Evolutionary conservation across 2,888 invertebrate species (phyloP), one percentile per base, ranked within the genome.

Genomic region (Trachelus iudaicus): DNA sequence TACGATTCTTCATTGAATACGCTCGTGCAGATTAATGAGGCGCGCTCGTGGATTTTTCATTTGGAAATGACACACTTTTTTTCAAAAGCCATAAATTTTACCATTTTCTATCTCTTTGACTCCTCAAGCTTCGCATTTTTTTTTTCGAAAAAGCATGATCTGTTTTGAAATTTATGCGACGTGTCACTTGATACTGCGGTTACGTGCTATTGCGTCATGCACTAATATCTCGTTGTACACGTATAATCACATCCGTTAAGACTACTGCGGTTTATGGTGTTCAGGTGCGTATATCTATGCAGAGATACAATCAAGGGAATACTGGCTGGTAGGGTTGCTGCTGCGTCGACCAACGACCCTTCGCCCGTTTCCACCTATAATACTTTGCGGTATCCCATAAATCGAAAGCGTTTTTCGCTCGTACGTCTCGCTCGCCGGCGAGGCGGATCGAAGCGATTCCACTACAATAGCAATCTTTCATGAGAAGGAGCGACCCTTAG

Each of bases 391-490:
- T 83, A 83, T 83, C 83, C 82, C 85, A 81, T 85, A 84, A 85
- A 84, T 84, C 79, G 79, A 80, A 80, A 78, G 79, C 80, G 81
- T 79, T 85, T 76, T 75, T 80, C 80, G 82, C 40, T 40, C 81
- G 77, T 73, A 77, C 79, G 80, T 75, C 79, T 81, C 74, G 76
- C 79, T 75, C 74, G 76, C 79, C 75, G 69, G 40, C 73, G 69
- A 78, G 31, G 75, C 76, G 77, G 73, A 74, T 81, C 79, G 69
- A 56, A 34, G 82, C 78, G 69, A 83, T 84, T 85, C 85, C 82
- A 85, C 83, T 83, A 83, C 81, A 80, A 81, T 81, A 82, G 75
- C 82, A 82, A 84, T 85, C 77, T 85, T 78, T 85, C 82, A 81
- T 68, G 77, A 79, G 69, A 78, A 68, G 73, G 30, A 40, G 40